Evolutionary conservation across 2,113 vertebrate species (phyloP), one percentile per base, ranked within the genome.

Genomic region (Ceuthmochares aereus): DNA sequence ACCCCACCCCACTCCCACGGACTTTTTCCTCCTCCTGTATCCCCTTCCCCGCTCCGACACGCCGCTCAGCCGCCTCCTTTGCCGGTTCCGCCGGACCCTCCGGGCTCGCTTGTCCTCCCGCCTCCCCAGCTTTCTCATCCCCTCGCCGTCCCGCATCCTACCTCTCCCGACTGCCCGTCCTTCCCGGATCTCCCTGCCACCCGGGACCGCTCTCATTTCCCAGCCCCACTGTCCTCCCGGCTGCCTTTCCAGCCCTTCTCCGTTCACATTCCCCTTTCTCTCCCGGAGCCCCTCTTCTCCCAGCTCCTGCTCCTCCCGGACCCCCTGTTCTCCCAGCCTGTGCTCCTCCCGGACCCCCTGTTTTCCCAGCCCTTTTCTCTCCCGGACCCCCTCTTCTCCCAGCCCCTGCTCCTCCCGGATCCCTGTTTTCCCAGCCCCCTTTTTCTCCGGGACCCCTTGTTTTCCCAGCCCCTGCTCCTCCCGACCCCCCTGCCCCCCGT

Each of bases 111-210:
- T 85, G 22, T 56, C 22, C n/a, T 68, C 62, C 36, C 10, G 26
- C 14, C 26, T 89, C 52, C 32, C 43, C 14, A 75, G 42, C 30
- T 10, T 16, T 87, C 52, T 45, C 12, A 85, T 64, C 16, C 22
- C 72, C 52, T 66, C 49, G 54, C 63, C 20, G 76, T 72, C 37
- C 62, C 70, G 21, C 68, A 89, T 93, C 43, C 18, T 84, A 51
- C 34, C 76, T 76, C 42, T 37, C 47, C 56, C 40, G 60, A 45
- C 56, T 37, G 72, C 58, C 91, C 49, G 30, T 89, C 72, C 79
- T 90, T 85, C 49, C 91, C 87, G 30, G 88, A 82, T 87, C 87
- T 87, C 91, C 72, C 62, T 72, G 22, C 43, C 73, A 56, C n/a
- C 36, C 76, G 12, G n/a, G 14, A 45, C 66, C 42, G 11, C 68